Evolutionary conservation across 2,888 invertebrate genomes (phyloP).

Genomic region (Lepidocyrtoides sp.): DNA sequence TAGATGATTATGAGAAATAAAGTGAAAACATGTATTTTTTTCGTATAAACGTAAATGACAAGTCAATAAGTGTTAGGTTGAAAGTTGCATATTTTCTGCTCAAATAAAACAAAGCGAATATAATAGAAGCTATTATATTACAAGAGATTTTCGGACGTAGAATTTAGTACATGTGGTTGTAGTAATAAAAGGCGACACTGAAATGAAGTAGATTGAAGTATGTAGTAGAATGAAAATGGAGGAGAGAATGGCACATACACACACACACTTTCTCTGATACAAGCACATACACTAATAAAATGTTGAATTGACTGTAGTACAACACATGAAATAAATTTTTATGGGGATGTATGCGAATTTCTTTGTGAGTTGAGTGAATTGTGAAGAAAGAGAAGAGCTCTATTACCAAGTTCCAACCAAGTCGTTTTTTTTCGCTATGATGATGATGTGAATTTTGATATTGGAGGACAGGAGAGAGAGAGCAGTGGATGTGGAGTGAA

Average conservation of each 20-base stretch:
- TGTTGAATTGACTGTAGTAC: slow-evolving; percentile 49
- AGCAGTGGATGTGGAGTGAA: slow-evolving; percentile 7
- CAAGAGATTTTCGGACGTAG: slow-evolving; percentile 23
- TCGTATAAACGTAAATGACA: neutral
- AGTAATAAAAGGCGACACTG: slow-evolving; percentile 50
- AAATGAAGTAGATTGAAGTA: neutral
- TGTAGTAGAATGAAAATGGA: slow-evolving; percentile 4
- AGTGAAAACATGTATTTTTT: slow-evolving; percentile 32
- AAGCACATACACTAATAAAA: slow-evolving; percentile 30
- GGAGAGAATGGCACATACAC: slow-evolving; percentile 7
- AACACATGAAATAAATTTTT: slow-evolving; percentile 48
- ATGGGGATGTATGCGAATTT: slow-evolving; percentile 1
- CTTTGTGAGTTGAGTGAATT: neutral
- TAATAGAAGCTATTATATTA: neutral
- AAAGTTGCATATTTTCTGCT: slow-evolving; percentile 32
- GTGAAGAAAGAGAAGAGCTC: neutral
- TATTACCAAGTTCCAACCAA: neutral
- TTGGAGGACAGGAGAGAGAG: slow-evolving; percentile 3
- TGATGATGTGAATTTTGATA: slow-evolving; percentile 48
- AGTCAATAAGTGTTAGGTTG: slow-evolving; percentile 1
- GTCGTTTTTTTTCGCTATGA: slow-evolving; percentile 12
- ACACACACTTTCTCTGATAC: neutral
- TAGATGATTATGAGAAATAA: slow-evolving; percentile 18
- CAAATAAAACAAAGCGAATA: neutral
- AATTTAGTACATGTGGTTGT: neutral